Evolutionary conservation across 2,113 vertebrate genomes (phyloP), one percentile per base, ranked within the genome.

Genomic region (Eudyptes chrysolophus): DNA sequence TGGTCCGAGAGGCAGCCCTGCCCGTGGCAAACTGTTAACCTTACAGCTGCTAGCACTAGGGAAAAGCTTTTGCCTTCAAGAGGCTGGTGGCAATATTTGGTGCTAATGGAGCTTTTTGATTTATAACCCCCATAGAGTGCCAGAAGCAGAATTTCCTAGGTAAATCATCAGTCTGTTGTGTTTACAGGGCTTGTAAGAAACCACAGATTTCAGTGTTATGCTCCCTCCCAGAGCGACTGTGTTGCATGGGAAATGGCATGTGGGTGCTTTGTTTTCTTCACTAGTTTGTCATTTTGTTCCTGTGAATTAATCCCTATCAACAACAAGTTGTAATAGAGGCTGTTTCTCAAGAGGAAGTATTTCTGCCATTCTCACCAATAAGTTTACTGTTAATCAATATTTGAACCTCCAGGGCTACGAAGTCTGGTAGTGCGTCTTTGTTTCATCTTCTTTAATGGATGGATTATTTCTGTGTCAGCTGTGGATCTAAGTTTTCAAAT

Each of bases 361-460:
- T 95, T 90, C 46, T 90, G 80, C 85, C 76, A 36, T 92, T 90
- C 38, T 72, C 76, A 80, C 79, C 2, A 0, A 54, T 89, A 88
- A 58, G 44, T 80, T 95, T 94, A 89, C 46, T 94, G 64, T 86
- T 96, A 94, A 90, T 97, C 95, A 70, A 94, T 96, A 94, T 84
- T 78, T 81, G 62, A 96, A 78, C 71, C 79, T 89, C 85, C 38
- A 75, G 68, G 72, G 88, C 55, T 95, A 60, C 0, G 1, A 70
- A 92, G 89, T 81, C 79, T 92, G 76, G 38, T 94, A 10, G 55
- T 92, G 60, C 58, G 60, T 94, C 85, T 79, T 74, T 40, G 30
- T 95, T 94, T 94, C 75, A 84, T 93, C 79, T 80, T 83, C 66
- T 85, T 69, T 90, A 95, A 90, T 89, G 51, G 75, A 81, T 88